Evolutionary conservation across 2,888 invertebrate species (phyloP), one percentile per base, ranked within the genome.

Genomic region (Lobophora halterata): DNA sequence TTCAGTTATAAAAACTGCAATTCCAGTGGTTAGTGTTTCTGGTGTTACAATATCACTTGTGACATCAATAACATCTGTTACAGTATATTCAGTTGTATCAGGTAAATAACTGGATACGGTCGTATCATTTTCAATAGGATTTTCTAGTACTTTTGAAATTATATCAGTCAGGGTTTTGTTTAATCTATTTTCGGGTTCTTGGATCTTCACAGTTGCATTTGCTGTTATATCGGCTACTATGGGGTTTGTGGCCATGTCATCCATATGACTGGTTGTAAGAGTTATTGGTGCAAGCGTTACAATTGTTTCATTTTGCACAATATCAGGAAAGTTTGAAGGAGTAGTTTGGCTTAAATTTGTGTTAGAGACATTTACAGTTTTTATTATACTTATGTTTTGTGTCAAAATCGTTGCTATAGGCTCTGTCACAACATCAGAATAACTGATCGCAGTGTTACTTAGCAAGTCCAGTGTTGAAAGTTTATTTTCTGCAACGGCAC

Each of bases 371-470:
- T n/a, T n/a, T 16, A 9, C 9, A 9, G 8, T 2, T 5, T 9
- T 13, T 4, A 26, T 9, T 1, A 14, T 14, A 7, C 7, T 25
- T 14, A 25, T 8, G 14, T 12, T 8, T 2, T 8, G 3, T 14
- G 14, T 14, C 3, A 14, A 3, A 14, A 3, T 5, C 14, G 3
- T 14, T 14, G 10, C 9, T 30, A n/a, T 16, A 6, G 3, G 5
- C 19, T 30, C 25, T 30, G 16, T 25, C 4, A 24, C 10, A 18
- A 25, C 14, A 25, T 19, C 5, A 10, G n/a, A 7, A 10, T 35
- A 28, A 13, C 6, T 17, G 9, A 23, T 28, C 9, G 4, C 8
- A 17, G 21, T 8, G 28, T 5, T 6, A 14, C 14, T 14, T 14
- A 5, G 14, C 5, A 5, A 3, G 14, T 3, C 3, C 3, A 14